Evolutionary conservation across 2,888 invertebrate species (phyloP), one percentile per base, ranked within the genome.

Genomic region (Biston stratarius): DNA sequence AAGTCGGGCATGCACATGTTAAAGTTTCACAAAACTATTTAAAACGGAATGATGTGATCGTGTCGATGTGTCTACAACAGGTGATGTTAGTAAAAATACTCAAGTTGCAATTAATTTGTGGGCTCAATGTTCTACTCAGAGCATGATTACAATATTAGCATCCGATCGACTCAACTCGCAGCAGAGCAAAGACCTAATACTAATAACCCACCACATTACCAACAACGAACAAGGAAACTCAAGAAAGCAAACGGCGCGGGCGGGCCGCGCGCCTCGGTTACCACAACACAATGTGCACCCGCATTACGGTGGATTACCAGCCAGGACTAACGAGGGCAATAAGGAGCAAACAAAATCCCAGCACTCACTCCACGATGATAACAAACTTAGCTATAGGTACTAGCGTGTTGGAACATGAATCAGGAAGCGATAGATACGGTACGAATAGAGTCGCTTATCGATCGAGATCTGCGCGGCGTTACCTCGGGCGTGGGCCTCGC

Each of bases 401-500:
- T 91, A 92, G 89, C 88, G 86, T 83, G 85, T 88, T 88, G 86
- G 84, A 80, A 89, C 84, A 91, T 91, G 90, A 91, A 88, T 90
- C 89, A 90, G 90, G 87, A 94, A 94, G 94, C 94, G 88, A 91
- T 89, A 92, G 87, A 86, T 88, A 90, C 85, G 84, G 86, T 87
- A 90, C 84, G 84, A 82, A 85, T 80, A 85, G 81, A 84, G 81
- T 85, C 83, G 83, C 83, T 80, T 83, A 85, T 84, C 79, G 85
- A 85, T 82, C 82, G 87, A 85, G 80, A 61, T 52, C 12, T 47
- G 74, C 83, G 83, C 79, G 83, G 81, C 83, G 85, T 95, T 95
- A 96, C 95, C 95, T 96, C 95, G 85, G 94, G 94, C 91, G 95
- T 95, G 94, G 96, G 95, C 94, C 95, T 95, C 94, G 95, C 95